Evolutionary conservation across 2,888 invertebrate species (phyloP).

Genomic region (Hypselothyrea guttata): DNA sequence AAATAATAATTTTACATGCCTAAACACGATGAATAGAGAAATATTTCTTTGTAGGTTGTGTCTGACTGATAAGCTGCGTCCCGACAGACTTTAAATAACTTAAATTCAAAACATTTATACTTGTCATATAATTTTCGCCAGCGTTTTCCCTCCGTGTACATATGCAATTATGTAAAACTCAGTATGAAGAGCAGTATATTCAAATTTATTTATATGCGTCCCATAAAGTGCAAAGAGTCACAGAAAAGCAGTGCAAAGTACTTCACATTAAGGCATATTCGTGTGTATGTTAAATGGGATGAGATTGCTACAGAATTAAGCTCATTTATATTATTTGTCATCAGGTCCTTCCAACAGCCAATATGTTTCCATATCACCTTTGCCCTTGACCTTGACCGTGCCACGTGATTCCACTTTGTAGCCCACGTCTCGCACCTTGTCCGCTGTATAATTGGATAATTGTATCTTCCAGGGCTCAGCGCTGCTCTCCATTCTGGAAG

Average conservation of each 20-base stretch:
- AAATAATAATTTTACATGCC: too few species aligned
- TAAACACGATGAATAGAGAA: too few species aligned
- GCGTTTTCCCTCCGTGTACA: too few species aligned
- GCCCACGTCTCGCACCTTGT: conserved; percentile 86
- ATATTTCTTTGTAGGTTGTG: too few species aligned
- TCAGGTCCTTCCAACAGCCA: conserved; percentile 87
- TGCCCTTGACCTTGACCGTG: conserved; percentile 91
- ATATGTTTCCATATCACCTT: conserved; percentile 93
- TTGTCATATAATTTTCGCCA: too few species aligned
- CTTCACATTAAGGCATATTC: conserved; percentile 10
- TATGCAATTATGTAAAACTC: background rate
- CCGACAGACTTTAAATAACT: too few species aligned
- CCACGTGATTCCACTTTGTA: conserved; percentile 89
- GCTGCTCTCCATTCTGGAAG: conserved; percentile 92
- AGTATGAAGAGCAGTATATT: conserved; percentile 6
- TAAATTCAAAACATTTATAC: too few species aligned
- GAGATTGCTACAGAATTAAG: background rate
- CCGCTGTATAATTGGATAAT: conserved; percentile 88
- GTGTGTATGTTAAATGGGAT: background rate
- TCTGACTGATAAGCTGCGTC: too few species aligned
- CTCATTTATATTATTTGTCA: conserved; percentile 16
- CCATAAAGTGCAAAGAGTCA: conserved; percentile 6
- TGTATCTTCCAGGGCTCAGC: conserved; percentile 88
- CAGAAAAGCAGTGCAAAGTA: conserved; percentile 35
- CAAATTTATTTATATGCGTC: conserved; percentile 39